Evolutionary conservation across 2,888 invertebrate genomes (phyloP).

Genomic region (Dicranocentrus wangi): DNA sequence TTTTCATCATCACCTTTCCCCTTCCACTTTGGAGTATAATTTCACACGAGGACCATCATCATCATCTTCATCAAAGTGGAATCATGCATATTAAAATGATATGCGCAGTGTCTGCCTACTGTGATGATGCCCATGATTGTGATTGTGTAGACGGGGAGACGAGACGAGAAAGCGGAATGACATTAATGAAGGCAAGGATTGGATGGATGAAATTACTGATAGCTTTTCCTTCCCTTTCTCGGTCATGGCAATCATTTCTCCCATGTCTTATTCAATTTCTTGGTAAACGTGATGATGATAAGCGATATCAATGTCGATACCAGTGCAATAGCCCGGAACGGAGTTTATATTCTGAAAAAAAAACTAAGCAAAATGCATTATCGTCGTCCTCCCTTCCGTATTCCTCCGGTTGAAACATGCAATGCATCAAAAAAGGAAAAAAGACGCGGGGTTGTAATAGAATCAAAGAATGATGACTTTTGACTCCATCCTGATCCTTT

Average conservation of each 20-base stretch:
- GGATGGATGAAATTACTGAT: conserved; percentile 32
- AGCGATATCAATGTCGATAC: not conserved
- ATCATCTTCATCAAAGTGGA: conserved; percentile 23
- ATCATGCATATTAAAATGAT: not conserved
- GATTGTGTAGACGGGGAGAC: not conserved
- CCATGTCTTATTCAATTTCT: conserved; percentile 24
- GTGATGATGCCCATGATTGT: not conserved
- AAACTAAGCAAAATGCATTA: conserved; percentile 20
- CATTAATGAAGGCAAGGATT: conserved; percentile 45
- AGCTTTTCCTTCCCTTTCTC: not conserved
- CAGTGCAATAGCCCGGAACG: not conserved
- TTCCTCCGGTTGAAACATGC: not conserved
- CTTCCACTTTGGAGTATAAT: not conserved
- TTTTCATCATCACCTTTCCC: conserved; percentile 18
- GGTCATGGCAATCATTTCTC: conserved; percentile 15
- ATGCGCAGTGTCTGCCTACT: not conserved
- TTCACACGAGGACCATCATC: not conserved
- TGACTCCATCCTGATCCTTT: conserved; percentile 7
- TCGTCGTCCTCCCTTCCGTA: not conserved
- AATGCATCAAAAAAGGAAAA: conserved; percentile 18
- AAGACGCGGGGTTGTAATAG: not conserved
- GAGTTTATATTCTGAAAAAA: not conserved
- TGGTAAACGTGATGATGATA: conserved; percentile 29
- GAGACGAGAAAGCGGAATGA: conserved; percentile 42
- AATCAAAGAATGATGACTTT: conserved; percentile 41